Base-by-base conservation (phyloP, 2,888 invertebrate species). In the Euplagia quadripunctaria region DNA sequence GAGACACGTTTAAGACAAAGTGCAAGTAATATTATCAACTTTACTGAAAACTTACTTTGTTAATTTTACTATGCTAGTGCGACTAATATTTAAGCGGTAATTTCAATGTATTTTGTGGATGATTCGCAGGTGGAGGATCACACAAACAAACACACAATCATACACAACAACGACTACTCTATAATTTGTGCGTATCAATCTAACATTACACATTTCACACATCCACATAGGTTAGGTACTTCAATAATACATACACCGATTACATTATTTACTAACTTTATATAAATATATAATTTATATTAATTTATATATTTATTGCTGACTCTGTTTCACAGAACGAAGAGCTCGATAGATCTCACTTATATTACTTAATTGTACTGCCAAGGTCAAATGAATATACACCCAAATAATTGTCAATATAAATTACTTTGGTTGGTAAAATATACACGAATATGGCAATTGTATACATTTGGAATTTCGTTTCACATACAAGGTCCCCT, bases 171-270 rank as follows among this genome's bases (percentile, higher is more conserved):
- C 83, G 69, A 89, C 94, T 95, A 94, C 92, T 89, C 92, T 94
- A 94, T 90, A 88, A 91, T 94, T 95, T 95, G 95, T 95, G 95
- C 95, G 95, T 95, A 92, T 95, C 94, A 89, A 92, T 89, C 93
- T 94, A 94, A 90, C 81, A 88, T 82, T 79, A 90, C 90, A 91
- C 86, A 87, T 83, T 90, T 61, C 87, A 87, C 88, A 86, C 85
- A n/a, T 80, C 79, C 87, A 87, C 87, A 85, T 85, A 84, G 77
- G 76, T 78, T 75, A 80, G 79, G 79, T 79, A 82, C 78, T 76
- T 71, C 74, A 81, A 74, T 81, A 85, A 85, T 87, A 86, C 85
- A 85, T 85, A 90, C 89, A 89, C 85, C 86, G 80, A 91, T 87
- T 88, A 88, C 81, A 83, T 81, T 81, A 69, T 64, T 43, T 52